Percentiles rank a stretch among this genome's conserved stretches.
phyloP scores from a whole-genome alignment of 1,140 invertebrate species.

The Lethrus apterus region DNA sequence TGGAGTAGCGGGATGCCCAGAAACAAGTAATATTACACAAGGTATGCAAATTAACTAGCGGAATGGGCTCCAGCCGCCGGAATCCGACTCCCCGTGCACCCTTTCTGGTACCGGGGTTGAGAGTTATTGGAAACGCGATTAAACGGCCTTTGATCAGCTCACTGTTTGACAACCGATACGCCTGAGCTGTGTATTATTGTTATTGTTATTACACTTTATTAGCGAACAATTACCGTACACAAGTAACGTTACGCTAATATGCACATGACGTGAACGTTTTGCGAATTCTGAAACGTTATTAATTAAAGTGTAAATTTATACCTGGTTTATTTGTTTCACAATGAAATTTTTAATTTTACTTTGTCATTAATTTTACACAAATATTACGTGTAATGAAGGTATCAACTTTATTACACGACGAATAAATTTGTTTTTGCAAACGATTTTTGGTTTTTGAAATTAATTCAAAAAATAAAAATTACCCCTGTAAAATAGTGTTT shows the following conservation, averaged over 20 bases:
- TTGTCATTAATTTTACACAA: too few species aligned
- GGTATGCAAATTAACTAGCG: constrained; percentile 21
- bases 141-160: constrained; percentile 18
- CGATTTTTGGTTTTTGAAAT: too few species aligned
- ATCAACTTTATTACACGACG: too few species aligned
- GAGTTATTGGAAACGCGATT: constrained; percentile 21
- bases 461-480: too few species aligned
- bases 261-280: constrained; percentile 1
- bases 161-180: constrained; percentile 21
- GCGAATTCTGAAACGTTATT: too few species aligned
- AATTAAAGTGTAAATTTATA: too few species aligned
- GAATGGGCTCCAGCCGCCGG: constrained; percentile 17
- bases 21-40: constrained; percentile 20
- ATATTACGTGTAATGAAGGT: too few species aligned
- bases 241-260: constrained; percentile 9
- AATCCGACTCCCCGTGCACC: constrained; percentile 16
- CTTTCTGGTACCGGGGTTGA: constrained; percentile 5
- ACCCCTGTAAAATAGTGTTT: too few species aligned
- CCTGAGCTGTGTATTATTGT: constrained; percentile 14
- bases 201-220: constrained; percentile 20
- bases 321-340: too few species aligned
- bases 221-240: constrained; percentile 9
- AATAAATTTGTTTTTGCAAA: too few species aligned
- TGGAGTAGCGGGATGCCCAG: constrained; percentile 1
- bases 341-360: too few species aligned